Percentiles rank a stretch among this genome's conserved stretches.
These are phyloP conservation scores for Drosophila kepulauana DNA, from an alignment of 1,140 invertebrate genomes.

Conservation along the genomic window DNA sequence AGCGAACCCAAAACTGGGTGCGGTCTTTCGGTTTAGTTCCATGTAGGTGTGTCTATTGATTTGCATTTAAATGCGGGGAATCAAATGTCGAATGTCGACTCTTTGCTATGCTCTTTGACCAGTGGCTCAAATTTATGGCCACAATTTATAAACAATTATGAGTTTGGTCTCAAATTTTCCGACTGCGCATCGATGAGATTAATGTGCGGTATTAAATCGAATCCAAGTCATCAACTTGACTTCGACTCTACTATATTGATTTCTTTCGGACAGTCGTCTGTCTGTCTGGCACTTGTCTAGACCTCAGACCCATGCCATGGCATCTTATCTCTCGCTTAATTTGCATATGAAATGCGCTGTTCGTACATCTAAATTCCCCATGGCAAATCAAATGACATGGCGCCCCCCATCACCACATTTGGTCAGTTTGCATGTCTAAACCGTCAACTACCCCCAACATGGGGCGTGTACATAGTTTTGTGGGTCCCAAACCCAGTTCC, in stretches of 20 bases:
- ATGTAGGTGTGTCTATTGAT: constrained; percentile 60
- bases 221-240: constrained; percentile 6
- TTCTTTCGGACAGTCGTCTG: constrained; percentile 32
- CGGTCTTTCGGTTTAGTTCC: constrained; percentile 25
- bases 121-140: constrained; percentile 60
- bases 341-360: constrained; percentile 78
- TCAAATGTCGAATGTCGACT: constrained; percentile 15
- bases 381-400: constrained; percentile 76
- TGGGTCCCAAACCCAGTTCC: neutral
- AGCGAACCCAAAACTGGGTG: constrained; percentile 40
- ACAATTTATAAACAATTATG: constrained; percentile 80
- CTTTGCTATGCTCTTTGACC: constrained; percentile 7
- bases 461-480: constrained; percentile 53
- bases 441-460: constrained; percentile 9
- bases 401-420: constrained; percentile 25
- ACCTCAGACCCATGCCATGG: constrained; percentile 32
- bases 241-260: constrained; percentile 66
- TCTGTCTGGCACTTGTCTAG: constrained; percentile 71
- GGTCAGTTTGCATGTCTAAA: constrained; percentile 62
- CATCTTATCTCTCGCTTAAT: constrained; percentile 75
- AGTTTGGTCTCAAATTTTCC: constrained; percentile 45
- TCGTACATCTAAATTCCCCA: constrained; percentile 61
- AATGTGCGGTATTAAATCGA: constrained; percentile 47
- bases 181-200: constrained; percentile 42
- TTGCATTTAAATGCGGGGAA: constrained; percentile 65